Percentiles rank a stretch among this genome's conserved stretches.
These are phyloP conservation scores for Ptychoptera contaminata DNA, from an alignment of 2,888 invertebrate genomes.

Conservation along the genomic window DNA sequence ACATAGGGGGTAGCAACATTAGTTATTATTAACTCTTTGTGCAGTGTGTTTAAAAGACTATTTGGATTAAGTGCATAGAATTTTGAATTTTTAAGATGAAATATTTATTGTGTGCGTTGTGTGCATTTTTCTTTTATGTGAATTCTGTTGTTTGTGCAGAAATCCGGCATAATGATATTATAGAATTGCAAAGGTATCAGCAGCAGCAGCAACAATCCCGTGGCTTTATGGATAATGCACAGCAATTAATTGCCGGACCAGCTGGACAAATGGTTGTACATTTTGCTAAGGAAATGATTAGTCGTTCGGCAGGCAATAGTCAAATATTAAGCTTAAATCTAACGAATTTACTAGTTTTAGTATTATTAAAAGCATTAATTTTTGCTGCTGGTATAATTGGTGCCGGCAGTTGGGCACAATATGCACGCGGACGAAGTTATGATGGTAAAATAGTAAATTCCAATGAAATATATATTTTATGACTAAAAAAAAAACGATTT, in stretches of 20 bases:
- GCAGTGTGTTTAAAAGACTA: too few relatives aligned
- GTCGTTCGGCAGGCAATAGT: conserved; percentile 50
- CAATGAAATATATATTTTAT: too few relatives aligned
- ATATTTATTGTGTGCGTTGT: too few relatives aligned
- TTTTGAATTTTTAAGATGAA: too few relatives aligned
- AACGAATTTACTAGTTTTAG: conserved; percentile 62
- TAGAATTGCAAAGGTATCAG: conserved; percentile 1
- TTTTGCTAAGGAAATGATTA: conserved; percentile 48
- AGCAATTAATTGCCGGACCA: conserved; percentile 23
- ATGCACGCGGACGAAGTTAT: conserved; percentile 41
- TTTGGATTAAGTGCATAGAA: too few relatives aligned
- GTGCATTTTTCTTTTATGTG: too few relatives aligned
- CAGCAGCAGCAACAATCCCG: conserved; percentile 1
- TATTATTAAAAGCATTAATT: conserved; percentile 66
- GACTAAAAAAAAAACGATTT: neutral
- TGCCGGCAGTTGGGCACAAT: conserved; percentile 45
- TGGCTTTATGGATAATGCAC: conserved; percentile 23
- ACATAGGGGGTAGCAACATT: too few relatives aligned
- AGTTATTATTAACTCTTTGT: too few relatives aligned
- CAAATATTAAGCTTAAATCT: conserved; percentile 67
- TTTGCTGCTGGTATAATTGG: conserved; percentile 67
- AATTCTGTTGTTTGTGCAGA: too few relatives aligned
- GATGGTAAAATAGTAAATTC: too few relatives aligned
- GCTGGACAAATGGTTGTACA: conserved; percentile 29
- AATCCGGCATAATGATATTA: too few relatives aligned